Percentiles rank a stretch among this genome's conserved stretches.
Evolutionary conservation across 2,888 invertebrate species (phyloP).

Genomic region (Chrysolina oricalcia): DNA sequence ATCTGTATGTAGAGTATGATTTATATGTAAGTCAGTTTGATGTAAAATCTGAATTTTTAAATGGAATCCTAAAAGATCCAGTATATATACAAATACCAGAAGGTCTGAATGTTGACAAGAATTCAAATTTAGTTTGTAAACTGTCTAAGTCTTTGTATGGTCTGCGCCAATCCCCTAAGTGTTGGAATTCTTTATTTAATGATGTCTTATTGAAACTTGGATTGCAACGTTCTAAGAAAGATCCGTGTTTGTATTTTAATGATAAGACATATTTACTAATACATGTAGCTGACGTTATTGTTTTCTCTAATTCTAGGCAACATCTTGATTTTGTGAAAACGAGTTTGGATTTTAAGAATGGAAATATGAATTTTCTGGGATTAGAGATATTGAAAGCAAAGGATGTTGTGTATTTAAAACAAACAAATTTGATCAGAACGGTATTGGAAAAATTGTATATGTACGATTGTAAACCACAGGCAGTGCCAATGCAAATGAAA

Average conservation of each 20-base stretch:
- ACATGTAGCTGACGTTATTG: constrained; percentile 52
- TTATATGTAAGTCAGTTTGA: constrained; percentile 26
- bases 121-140: constrained; percentile 24
- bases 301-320: constrained; percentile 38
- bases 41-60: constrained; percentile 19
- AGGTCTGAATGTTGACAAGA: constrained; percentile 12
- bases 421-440: constrained; percentile 38
- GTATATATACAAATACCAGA: constrained; percentile 25
- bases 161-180: constrained; percentile 45
- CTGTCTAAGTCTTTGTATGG: constrained; percentile 26
- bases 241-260: constrained; percentile 54
- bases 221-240: constrained; percentile 49
- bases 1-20: constrained; percentile 38
- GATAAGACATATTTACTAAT: constrained; percentile 46
- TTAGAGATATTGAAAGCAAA: constrained; percentile 21
- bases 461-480: constrained; percentile 35
- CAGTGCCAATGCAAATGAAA: constrained; percentile 39
- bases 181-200: constrained; percentile 49
- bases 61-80: constrained; percentile 10
- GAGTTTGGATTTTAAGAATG: constrained; percentile 23
- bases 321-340: constrained; percentile 19
- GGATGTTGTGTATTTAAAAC: constrained; percentile 30
- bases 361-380: constrained; percentile 26
- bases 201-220: constrained; percentile 35
- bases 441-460: constrained; percentile 48